Evolutionary conservation across 2,113 vertebrate genomes (phyloP).

Genomic region (Epinephelus lanceolatus): DNA sequence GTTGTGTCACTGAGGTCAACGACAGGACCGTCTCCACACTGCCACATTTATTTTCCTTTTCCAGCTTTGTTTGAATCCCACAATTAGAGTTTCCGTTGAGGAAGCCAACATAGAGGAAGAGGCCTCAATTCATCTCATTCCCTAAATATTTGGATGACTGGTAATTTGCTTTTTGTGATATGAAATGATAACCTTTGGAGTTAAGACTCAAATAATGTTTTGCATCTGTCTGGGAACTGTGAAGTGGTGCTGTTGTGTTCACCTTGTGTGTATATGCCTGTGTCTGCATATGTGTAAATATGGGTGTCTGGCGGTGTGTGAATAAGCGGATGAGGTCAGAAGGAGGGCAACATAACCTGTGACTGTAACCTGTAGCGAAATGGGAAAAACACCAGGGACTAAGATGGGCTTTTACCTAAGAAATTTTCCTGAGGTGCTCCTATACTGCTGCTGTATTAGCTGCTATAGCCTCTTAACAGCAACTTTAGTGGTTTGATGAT

Average conservation of each 20-base stretch:
- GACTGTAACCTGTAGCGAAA: not conserved
- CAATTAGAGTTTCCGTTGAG: constrained; percentile 70
- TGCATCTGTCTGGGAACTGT: constrained; percentile 70
- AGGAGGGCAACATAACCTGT: constrained; percentile 30
- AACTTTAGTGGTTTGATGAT: not conserved
- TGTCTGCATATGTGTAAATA: constrained; percentile 22
- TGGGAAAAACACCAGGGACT: constrained; percentile 12
- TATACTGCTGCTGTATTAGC: not conserved
- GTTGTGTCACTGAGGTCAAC: constrained; percentile 65
- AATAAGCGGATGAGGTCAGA: constrained; percentile 27
- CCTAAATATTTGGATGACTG: constrained; percentile 81
- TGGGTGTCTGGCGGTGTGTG: constrained; percentile 27
- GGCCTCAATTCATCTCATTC: constrained; percentile 56
- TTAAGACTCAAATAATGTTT: constrained; percentile 82
- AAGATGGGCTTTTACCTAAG: not conserved
- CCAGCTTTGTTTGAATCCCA: constrained; percentile 66
- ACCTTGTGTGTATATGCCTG: constrained; percentile 17
- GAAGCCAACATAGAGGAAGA: constrained; percentile 41
- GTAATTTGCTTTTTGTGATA: constrained; percentile 81
- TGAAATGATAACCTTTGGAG: constrained; percentile 78
- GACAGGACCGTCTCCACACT: constrained; percentile 7
- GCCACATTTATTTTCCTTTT: constrained; percentile 71
- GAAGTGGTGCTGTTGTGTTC: constrained; percentile 32
- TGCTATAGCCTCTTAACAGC: not conserved
- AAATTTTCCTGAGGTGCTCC: not conserved